Conservation (phyloP, 2,797 vertebrate species). For the Siniperca obscura region DNA sequence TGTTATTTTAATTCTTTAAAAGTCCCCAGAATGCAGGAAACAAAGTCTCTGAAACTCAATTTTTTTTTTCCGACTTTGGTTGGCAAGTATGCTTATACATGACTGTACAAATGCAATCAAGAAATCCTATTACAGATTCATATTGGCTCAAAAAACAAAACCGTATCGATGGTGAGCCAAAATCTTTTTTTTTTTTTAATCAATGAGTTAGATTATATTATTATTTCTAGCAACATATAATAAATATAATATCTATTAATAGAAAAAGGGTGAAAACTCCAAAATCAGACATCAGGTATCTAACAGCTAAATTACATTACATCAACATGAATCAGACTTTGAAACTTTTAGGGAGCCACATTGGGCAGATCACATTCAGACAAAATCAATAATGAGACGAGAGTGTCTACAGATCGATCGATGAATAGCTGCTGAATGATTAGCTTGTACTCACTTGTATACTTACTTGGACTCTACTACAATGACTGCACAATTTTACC, state of each 20-base stretch:
- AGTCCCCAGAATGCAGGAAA: no score
- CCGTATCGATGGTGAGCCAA: background rate
- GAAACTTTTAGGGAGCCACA: background rate
- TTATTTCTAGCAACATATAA: background rate
- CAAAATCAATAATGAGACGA: conserved; percentile 1
- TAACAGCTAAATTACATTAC: background rate
- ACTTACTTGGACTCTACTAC: background rate
- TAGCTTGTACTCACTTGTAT: background rate
- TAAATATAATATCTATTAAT: background rate
- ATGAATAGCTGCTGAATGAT: conserved; percentile 28
- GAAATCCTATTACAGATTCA: background rate
- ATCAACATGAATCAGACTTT: background rate
- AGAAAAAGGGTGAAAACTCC: background rate
- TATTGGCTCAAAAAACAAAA: background rate
- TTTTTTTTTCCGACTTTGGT: no score
- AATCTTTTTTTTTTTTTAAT: background rate
- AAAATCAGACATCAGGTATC: background rate
- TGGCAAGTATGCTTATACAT: background rate
- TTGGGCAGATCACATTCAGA: conserved; percentile 10
- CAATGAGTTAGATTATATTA: background rate
- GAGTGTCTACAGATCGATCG: background rate
- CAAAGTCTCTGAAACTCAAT: no score
- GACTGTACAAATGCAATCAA: background rate
- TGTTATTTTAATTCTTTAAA: no score
- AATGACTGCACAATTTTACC: background rate